Conservation (phyloP, 2,888 invertebrate genomes). For the Orthosia gothica region DNA sequence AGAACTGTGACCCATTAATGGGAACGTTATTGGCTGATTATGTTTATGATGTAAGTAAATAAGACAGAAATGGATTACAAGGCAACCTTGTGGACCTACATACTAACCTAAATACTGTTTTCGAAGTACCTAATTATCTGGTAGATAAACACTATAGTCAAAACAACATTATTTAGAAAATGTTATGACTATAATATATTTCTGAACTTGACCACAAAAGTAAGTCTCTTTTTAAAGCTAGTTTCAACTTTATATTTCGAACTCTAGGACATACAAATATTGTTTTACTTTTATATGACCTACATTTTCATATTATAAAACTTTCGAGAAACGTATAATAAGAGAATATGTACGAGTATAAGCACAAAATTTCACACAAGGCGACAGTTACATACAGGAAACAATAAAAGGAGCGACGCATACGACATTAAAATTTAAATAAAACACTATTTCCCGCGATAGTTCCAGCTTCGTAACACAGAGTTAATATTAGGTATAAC, state of each 20-base stretch:
- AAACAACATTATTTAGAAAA: too few relatives aligned
- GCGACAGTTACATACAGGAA: conserved; percentile 59
- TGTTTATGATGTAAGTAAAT: neutral
- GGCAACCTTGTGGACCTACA: neutral
- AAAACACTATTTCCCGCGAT: conserved; percentile 58
- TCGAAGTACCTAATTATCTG: too few relatives aligned
- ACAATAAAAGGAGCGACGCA: conserved; percentile 62
- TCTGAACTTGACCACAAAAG: too few relatives aligned
- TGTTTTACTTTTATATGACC: neutral
- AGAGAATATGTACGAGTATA: conserved; percentile 59
- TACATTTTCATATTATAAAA: conserved; percentile 35
- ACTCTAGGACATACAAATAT: neutral
- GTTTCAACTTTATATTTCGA: neutral
- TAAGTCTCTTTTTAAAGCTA: neutral
- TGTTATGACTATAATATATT: too few relatives aligned
- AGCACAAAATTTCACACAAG: conserved; percentile 63
- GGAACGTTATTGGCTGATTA: neutral
- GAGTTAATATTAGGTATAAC: conserved; percentile 20
- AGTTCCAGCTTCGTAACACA: conserved; percentile 24
- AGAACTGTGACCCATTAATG: neutral
- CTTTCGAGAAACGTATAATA: conserved; percentile 52
- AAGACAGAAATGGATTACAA: neutral
- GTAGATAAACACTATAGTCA: too few relatives aligned
- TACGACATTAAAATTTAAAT: conserved; percentile 68
- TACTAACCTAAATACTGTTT: too few relatives aligned